Conservation (phyloP, 2,888 invertebrate species). For the Microctonus hyperodae region DNA sequence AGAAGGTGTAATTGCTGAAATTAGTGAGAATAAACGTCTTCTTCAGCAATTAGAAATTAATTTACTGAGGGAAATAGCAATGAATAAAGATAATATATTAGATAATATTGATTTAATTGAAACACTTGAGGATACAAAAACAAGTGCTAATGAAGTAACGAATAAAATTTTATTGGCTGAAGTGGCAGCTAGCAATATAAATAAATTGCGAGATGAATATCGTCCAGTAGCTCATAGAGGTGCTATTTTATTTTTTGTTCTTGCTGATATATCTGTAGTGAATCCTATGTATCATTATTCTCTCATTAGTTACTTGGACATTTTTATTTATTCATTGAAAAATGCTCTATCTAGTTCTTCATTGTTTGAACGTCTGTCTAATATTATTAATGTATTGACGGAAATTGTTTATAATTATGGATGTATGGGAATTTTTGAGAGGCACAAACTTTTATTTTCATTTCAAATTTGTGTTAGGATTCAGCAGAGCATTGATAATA, state of each 20-base stretch:
- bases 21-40: slow-evolving; percentile 84
- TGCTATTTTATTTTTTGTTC: slow-evolving; percentile 88
- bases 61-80: slow-evolving; percentile 81
- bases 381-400: slow-evolving; percentile 86
- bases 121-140: slow-evolving; percentile 88
- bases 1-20: slow-evolving; percentile 82
- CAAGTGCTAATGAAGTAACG: slow-evolving; percentile 81
- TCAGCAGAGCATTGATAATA: slow-evolving; percentile 72
- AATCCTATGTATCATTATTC: slow-evolving; percentile 95
- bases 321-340: slow-evolving; percentile 81
- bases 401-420: slow-evolving; percentile 91
- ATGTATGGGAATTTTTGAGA: slow-evolving; percentile 91
- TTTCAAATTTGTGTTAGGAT: slow-evolving; percentile 90
- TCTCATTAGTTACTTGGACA: slow-evolving; percentile 82
- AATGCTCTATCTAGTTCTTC: slow-evolving; percentile 85
- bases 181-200: slow-evolving; percentile 81
- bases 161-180: slow-evolving; percentile 80
- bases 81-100: slow-evolving; percentile 90
- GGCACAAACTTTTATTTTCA: slow-evolving; percentile 88
- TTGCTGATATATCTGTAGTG: slow-evolving; percentile 88
- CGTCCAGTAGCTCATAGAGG: slow-evolving; percentile 85
- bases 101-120: slow-evolving; percentile 87
- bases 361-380: slow-evolving; percentile 75
- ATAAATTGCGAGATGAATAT: slow-evolving; percentile 84
- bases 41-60: slow-evolving; percentile 87